These are phyloP conservation scores for Gandaritis pyraliata DNA, from an alignment of 2,888 invertebrate species.

Conservation along the genomic window DNA sequence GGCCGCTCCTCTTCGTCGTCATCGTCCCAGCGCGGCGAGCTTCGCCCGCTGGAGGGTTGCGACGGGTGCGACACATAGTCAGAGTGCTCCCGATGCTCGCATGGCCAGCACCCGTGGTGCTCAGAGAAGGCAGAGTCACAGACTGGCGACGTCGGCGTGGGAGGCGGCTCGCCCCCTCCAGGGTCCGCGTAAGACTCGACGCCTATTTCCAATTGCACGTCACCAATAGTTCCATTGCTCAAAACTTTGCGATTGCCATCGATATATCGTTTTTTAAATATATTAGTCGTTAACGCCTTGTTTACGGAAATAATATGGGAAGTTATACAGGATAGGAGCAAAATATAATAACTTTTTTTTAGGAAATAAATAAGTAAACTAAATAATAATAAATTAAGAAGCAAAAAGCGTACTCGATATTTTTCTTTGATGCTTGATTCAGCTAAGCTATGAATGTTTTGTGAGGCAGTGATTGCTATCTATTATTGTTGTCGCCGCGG, in stretches of 20 bases:
- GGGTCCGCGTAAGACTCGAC: slow-evolving; percentile 78
- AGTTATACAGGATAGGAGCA: slow-evolving; percentile 68
- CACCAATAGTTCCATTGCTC: slow-evolving; percentile 30
- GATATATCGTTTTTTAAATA: slow-evolving; percentile 36
- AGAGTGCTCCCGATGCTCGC: slow-evolving; percentile 73
- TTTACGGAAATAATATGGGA: slow-evolving; percentile 58
- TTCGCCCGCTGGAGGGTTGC: slow-evolving; percentile 75
- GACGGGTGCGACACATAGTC: slow-evolving; percentile 72
- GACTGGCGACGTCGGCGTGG: slow-evolving; percentile 78
- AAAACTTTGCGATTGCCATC: slow-evolving; percentile 44
- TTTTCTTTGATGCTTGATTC: slow-evolving; percentile 70
- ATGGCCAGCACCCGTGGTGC: slow-evolving; percentile 79
- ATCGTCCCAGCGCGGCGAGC: slow-evolving; percentile 79
- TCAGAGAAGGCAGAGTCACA: slow-evolving; percentile 82
- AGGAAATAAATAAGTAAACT: slow-evolving; percentile 66
- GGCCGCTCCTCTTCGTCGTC: slow-evolving; percentile 74
- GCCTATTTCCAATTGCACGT: slow-evolving; percentile 65
- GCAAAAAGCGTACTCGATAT: slow-evolving; percentile 76
- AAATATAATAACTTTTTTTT: slow-evolving; percentile 56
- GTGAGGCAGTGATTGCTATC: slow-evolving; percentile 84
- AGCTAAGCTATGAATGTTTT: slow-evolving; percentile 83
- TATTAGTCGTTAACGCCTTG: slow-evolving; percentile 55
- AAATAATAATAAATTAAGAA: slow-evolving; percentile 72
- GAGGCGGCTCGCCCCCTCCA: slow-evolving; percentile 77
- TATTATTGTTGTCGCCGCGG: no score